Percentiles rank a stretch among this genome's conserved stretches.
Evolutionary conservation across 2,888 invertebrate species (phyloP).

Genomic region (Andrena camellia): DNA sequence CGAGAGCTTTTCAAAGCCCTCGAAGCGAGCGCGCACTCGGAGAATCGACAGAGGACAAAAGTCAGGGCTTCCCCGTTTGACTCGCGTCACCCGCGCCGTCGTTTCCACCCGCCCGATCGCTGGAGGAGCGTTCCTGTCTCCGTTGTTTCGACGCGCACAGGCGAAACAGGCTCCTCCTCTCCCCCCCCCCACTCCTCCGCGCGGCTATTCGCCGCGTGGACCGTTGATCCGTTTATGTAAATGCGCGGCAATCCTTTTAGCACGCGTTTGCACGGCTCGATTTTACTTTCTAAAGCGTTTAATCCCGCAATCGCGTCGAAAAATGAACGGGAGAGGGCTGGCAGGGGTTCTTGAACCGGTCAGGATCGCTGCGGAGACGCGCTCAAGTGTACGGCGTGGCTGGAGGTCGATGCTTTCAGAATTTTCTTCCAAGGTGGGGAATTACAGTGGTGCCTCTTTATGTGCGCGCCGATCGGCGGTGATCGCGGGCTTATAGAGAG

Average conservation of each 20-base stretch:
- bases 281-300: slow-evolving; percentile 25
- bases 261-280: slow-evolving; percentile 28
- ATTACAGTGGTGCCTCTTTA: no score
- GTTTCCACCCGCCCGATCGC: slow-evolving; percentile 23
- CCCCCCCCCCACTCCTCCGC: neutral
- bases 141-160: no score
- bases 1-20: slow-evolving; percentile 39
- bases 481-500: no score
- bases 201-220: neutral
- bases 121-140: neutral
- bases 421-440: no score
- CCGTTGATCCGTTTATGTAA: slow-evolving; percentile 29
- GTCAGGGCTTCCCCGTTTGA: slow-evolving; percentile 27
- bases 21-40: slow-evolving; percentile 24
- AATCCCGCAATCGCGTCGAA: slow-evolving; percentile 4
- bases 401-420: no score
- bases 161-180: no score
- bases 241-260: slow-evolving; percentile 9
- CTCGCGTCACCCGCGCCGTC: slow-evolving; percentile 18
- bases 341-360: neutral
- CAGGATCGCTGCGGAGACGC: neutral
- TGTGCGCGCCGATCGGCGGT: no score
- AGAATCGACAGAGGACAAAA: slow-evolving; percentile 18
- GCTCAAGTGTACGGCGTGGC: no score
- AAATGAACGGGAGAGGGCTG: neutral